These are phyloP conservation scores for Serrognathus titanus DNA, from an alignment of 2,888 invertebrate genomes.

Conservation along the genomic window DNA sequence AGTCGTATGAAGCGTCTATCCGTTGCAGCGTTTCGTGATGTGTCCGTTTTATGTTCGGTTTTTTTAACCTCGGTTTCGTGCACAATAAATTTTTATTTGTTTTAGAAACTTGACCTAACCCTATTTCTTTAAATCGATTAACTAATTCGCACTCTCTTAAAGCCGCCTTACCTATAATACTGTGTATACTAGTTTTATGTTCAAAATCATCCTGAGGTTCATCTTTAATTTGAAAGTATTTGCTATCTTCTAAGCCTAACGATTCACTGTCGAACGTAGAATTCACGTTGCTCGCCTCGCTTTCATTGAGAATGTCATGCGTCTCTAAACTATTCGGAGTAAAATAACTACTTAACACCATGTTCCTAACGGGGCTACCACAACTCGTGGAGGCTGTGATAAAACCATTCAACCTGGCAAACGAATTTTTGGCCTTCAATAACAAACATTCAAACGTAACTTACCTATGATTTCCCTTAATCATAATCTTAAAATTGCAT, in stretches of 20 bases:
- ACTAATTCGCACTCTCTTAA: neutral
- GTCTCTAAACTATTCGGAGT: conserved; percentile 13
- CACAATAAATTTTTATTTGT: conserved; percentile 13
- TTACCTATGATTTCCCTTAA: conserved; percentile 32
- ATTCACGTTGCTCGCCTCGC: conserved; percentile 12
- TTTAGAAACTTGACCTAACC: conserved; percentile 35
- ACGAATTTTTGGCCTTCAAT: neutral
- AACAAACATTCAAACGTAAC: neutral
- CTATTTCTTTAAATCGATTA: conserved; percentile 20
- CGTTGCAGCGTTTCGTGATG: conserved; percentile 46
- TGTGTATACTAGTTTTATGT: conserved; percentile 43
- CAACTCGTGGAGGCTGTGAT: conserved; percentile 7
- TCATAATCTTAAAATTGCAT: conserved; percentile 22
- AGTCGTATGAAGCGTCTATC: conserved; percentile 36
- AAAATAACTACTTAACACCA: conserved; percentile 7
- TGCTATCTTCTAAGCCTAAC: conserved; percentile 12
- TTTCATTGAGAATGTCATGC: conserved; percentile 15
- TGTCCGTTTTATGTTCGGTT: conserved; percentile 36
- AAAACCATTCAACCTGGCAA: conserved; percentile 12
- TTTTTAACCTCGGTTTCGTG: conserved; percentile 33
- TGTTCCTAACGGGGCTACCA: conserved; percentile 3
- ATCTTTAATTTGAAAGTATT: conserved; percentile 21
- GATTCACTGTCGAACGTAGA: conserved; percentile 12
- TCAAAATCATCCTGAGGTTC: conserved; percentile 31
- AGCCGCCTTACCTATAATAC: conserved; percentile 46